phyloP scores from a whole-genome alignment of 2,888 invertebrate genomes.

The Agriopis leucophaearia region DNA sequence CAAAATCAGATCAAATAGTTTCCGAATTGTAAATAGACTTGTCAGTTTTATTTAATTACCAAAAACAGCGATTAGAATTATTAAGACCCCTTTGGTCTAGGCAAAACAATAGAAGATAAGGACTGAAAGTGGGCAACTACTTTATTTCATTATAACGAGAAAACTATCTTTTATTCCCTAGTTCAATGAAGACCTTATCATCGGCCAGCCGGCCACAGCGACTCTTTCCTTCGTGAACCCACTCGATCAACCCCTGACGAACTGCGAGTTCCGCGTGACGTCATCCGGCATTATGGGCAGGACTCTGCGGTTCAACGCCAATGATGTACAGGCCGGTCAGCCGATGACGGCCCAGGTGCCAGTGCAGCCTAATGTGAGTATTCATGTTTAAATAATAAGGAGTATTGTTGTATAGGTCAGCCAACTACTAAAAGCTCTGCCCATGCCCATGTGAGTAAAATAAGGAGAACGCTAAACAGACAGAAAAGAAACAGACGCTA shows the following conservation, averaged over 20 bases:
- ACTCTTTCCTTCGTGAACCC: constrained; percentile 90
- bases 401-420: constrained; percentile 77
- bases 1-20: too few relatives aligned
- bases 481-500: too few relatives aligned
- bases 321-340: constrained; percentile 85
- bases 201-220: constrained; percentile 84
- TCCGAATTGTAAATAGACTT: too few relatives aligned
- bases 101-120: too few relatives aligned
- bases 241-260: constrained; percentile 87
- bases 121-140: too few relatives aligned
- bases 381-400: not conserved
- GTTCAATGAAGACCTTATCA: constrained; percentile 87
- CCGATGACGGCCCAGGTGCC: constrained; percentile 84
- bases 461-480: too few relatives aligned
- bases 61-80: too few relatives aligned
- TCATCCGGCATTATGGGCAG: constrained; percentile 89
- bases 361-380: constrained; percentile 72
- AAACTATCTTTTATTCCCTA: constrained; percentile 58
- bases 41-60: too few relatives aligned
- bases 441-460: too few relatives aligned
- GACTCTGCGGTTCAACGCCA: constrained; percentile 82
- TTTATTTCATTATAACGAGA: too few relatives aligned
- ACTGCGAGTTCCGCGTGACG: constrained; percentile 90
- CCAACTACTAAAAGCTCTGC: constrained; percentile 58
- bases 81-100: too few relatives aligned